phyloP scores from a whole-genome alignment of 2,888 invertebrate genomes.

The Atethmia centrago region DNA sequence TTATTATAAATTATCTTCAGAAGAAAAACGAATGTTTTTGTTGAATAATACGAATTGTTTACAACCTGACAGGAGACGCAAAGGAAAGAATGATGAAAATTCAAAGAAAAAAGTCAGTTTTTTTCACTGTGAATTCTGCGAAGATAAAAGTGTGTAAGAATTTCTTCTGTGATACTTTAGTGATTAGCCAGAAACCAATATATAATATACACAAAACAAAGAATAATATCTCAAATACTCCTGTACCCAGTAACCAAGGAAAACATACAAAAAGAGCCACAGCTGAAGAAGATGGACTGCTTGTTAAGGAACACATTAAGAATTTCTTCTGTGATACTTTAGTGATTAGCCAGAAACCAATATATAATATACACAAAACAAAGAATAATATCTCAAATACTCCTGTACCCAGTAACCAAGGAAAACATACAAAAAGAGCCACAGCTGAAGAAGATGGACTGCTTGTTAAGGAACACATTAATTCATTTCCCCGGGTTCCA shows the following conservation, averaged over 20 bases:
- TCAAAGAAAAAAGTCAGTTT: conserved; percentile 2
- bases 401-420: conserved; percentile 13
- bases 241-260: conserved; percentile 11
- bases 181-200: conserved; percentile 7
- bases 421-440: conserved; percentile 13
- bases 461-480: conserved; percentile 30
- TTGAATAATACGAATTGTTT: conserved; percentile 11
- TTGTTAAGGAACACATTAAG: conserved; percentile 32
- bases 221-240: conserved; percentile 9
- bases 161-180: conserved; percentile 4
- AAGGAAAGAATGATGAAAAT: conserved; percentile 3
- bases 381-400: conserved; percentile 7
- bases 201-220: conserved; percentile 1
- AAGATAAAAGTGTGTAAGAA: conserved; percentile 8
- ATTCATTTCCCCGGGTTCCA: conserved; percentile 31
- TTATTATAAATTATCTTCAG: conserved; percentile 1
- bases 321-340: conserved; percentile 5
- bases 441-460: conserved; percentile 14
- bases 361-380: conserved; percentile 2
- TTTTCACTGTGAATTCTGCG: conserved; percentile 5
- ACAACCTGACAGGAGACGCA: neutral
- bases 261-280: conserved; percentile 14
- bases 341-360: conserved; percentile 5
- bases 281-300: conserved; percentile 14
- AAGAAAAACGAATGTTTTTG: conserved; percentile 4